Percentiles rank a stretch among this genome's conserved stretches.
Evolutionary conservation across 2,888 invertebrate genomes (phyloP).

Genomic region (Eupithecia inturbata): DNA sequence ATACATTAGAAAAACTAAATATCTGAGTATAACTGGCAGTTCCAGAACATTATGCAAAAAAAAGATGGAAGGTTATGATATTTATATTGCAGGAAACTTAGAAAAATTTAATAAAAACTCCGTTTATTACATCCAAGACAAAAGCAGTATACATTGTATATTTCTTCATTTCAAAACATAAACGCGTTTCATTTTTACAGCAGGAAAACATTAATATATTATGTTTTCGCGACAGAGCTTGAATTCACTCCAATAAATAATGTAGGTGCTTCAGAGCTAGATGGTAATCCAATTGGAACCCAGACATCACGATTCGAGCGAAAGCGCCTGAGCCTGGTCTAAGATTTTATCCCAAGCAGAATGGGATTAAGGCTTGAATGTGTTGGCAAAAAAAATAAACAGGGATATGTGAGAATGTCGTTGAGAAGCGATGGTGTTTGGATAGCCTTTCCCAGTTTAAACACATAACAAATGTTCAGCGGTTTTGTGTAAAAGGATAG

Average conservation of each 20-base stretch:
- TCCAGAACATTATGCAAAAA: not conserved
- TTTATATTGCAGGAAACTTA: not conserved
- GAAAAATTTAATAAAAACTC: not conserved
- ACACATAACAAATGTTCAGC: not conserved
- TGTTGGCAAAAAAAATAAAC: not conserved
- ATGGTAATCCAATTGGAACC: constrained; percentile 36
- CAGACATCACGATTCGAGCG: constrained; percentile 34
- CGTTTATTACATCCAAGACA: not conserved
- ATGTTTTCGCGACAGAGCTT: constrained; percentile 15
- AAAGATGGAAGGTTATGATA: not conserved
- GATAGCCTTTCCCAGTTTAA: not conserved
- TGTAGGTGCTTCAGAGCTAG: constrained; percentile 27
- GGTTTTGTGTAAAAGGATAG: not conserved
- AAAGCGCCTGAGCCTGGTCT: constrained; percentile 20
- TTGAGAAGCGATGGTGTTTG: not conserved
- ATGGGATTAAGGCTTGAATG: constrained; percentile 6
- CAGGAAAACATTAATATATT: not conserved
- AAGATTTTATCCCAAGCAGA: constrained; percentile 13
- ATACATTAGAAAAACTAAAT: too few relatives aligned
- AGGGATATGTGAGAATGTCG: not conserved
- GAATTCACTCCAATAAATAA: constrained; percentile 29
- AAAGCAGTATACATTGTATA: not conserved
- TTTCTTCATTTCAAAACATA: constrained; percentile 4
- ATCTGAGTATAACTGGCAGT: not conserved
- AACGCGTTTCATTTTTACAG: not conserved